Percentiles rank a stretch among this genome's conserved stretches.
Conservation (phyloP, 2,888 invertebrate genomes). For the Heteropelma amictum region DNA sequence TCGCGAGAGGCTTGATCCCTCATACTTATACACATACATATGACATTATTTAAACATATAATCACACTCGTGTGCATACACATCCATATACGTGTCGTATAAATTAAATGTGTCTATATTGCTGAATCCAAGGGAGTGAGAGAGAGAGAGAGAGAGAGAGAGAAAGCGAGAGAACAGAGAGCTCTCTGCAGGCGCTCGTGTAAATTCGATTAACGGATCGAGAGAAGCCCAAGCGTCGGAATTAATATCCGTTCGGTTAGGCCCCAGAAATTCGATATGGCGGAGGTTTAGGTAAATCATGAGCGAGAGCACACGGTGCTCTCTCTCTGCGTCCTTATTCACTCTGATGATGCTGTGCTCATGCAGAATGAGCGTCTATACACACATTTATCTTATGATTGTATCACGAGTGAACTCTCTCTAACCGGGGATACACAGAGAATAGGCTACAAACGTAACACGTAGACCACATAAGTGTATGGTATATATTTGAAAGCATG, state of each 20-base stretch:
- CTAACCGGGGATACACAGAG: conserved; percentile 29
- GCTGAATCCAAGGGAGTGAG: background rate
- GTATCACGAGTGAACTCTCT: conserved; percentile 35
- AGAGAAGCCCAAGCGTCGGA: conserved; percentile 65
- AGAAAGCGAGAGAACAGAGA: conserved; percentile 10
- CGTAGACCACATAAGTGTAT: conserved; percentile 6
- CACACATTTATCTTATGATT: conserved; percentile 45
- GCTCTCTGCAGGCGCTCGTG: conserved; percentile 48
- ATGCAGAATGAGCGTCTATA: conserved; percentile 23
- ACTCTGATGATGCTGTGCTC: conserved; percentile 27
- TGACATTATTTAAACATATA: too few species aligned
- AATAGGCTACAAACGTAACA: conserved; percentile 24
- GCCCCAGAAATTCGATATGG: conserved; percentile 66
- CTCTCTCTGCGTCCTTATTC: conserved; percentile 4
- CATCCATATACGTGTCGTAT: background rate
- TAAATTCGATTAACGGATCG: conserved; percentile 71
- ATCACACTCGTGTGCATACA: conserved; percentile 2
- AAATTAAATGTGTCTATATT: too few species aligned
- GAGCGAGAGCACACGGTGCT: conserved; percentile 11
- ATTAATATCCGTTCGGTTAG: conserved; percentile 73
- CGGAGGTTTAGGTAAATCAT: conserved; percentile 54
- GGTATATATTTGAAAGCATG: conserved; percentile 15
- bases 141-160: conserved; percentile 4
- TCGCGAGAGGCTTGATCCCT: conserved; percentile 24
- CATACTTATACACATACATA: too few species aligned